phyloP scores from a whole-genome alignment of 2,888 invertebrate genomes.

The Machimus atricapillus region DNA sequence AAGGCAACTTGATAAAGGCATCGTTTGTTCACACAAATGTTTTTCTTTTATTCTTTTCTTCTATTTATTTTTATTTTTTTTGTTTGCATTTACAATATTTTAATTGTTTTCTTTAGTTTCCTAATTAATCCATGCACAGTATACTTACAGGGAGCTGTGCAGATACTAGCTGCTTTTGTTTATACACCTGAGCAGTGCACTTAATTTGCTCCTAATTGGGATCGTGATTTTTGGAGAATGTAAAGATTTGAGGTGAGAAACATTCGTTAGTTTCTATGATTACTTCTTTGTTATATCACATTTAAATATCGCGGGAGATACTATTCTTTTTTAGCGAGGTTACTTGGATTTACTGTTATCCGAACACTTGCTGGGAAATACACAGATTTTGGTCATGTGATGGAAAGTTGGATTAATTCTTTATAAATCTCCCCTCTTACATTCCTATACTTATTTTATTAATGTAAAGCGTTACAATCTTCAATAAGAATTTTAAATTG shows the following conservation, averaged over 20 bases:
- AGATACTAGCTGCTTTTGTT: neutral
- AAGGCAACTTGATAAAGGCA: constrained; percentile 27
- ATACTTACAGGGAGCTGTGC: neutral
- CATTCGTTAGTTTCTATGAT: neutral
- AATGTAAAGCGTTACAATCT: neutral
- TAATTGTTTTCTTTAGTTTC: neutral
- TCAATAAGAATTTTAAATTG: neutral
- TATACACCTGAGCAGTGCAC: neutral
- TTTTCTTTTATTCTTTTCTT: neutral
- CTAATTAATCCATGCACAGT: neutral
- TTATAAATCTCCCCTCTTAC: neutral
- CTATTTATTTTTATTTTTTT: neutral
- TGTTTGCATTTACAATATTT: neutral
- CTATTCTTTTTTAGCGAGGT: neutral
- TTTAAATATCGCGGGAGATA: neutral
- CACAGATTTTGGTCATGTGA: neutral
- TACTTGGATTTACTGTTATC: neutral
- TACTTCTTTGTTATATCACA: neutral
- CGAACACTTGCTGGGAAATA: neutral
- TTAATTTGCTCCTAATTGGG: neutral
- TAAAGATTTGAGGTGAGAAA: neutral
- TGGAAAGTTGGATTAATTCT: neutral
- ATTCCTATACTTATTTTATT: neutral
- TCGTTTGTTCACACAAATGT: constrained; percentile 11
- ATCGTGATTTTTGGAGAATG: neutral